Percentiles rank a stretch among this genome's conserved stretches.
Conservation (phyloP, 2,888 invertebrate genomes). For the Mongoloraphidia duomilia region DNA sequence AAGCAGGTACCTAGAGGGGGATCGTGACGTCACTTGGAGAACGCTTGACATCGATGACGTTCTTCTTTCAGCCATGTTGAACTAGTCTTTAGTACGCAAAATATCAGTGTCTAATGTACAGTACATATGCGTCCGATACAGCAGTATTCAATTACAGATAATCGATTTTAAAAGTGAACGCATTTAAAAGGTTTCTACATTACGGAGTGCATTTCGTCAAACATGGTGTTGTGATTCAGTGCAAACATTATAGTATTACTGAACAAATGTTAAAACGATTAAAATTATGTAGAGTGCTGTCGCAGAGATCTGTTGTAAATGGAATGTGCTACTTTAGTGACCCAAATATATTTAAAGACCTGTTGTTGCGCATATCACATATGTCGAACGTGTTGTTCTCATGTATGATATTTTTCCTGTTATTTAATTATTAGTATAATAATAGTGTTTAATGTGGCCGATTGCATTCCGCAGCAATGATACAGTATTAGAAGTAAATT, state of each 20-base stretch:
- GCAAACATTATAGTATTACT: too few species aligned
- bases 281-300: too few species aligned
- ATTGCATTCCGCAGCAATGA: not conserved
- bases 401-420: not conserved
- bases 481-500: slow-evolving; percentile 1
- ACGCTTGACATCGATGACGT: slow-evolving; percentile 6
- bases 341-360: slow-evolving; percentile 27
- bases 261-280: too few species aligned
- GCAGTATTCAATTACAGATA: too few species aligned
- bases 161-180: too few species aligned
- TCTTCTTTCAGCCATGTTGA: slow-evolving; percentile 12
- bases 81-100: not conserved
- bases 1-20: too few species aligned
- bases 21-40: too few species aligned
- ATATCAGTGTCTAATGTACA: too few species aligned
- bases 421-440: not conserved
- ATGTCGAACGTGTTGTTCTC: not conserved
- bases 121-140: too few species aligned
- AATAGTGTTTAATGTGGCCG: not conserved
- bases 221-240: too few species aligned
- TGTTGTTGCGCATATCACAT: not conserved
- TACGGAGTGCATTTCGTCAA: too few species aligned
- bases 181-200: too few species aligned
- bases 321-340: slow-evolving; percentile 23
- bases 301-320: slow-evolving; percentile 13